phyloP scores from a whole-genome alignment of 2,797 vertebrate genomes.

The Gymnopithys bicolor region DNA sequence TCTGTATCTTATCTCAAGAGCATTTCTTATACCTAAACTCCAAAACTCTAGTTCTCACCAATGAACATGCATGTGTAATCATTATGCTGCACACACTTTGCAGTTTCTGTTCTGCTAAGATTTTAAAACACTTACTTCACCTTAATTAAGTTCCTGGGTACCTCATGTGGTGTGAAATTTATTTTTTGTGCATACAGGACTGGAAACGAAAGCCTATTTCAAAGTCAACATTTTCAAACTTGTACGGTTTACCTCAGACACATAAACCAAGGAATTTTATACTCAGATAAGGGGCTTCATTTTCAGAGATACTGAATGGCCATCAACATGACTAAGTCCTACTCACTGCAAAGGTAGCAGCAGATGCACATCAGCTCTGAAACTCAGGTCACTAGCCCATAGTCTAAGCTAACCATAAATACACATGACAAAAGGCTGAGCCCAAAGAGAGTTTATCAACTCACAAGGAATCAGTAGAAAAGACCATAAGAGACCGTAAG shows the following conservation, averaged over 20 bases:
- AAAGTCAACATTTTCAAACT: conserved; percentile 6
- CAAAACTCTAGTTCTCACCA: not conserved
- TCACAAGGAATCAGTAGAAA: not conserved
- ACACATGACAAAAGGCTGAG: not conserved
- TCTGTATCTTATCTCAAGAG: not conserved
- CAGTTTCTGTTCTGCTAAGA: conserved; percentile 12
- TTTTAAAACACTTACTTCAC: conserved; percentile 46
- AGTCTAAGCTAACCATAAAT: not conserved
- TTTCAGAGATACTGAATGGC: not conserved
- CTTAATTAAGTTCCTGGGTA: conserved; percentile 28
- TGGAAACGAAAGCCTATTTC: conserved; percentile 7
- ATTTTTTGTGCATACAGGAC: conserved; percentile 1
- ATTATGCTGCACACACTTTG: not conserved
- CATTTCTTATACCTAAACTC: not conserved
- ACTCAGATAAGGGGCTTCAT: not conserved
- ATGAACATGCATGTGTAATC: not conserved
- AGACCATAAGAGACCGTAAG: not conserved
- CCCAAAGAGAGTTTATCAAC: not conserved
- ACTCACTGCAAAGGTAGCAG: not conserved
- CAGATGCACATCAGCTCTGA: not conserved
- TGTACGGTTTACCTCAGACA: not conserved
- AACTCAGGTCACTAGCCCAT: not conserved
- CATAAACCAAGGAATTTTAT: not conserved
- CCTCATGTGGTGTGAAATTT: conserved; percentile 9
- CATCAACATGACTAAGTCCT: not conserved